Base-by-base conservation (phyloP, 2,888 invertebrate genomes). In the Cyaniris semiargus region DNA sequence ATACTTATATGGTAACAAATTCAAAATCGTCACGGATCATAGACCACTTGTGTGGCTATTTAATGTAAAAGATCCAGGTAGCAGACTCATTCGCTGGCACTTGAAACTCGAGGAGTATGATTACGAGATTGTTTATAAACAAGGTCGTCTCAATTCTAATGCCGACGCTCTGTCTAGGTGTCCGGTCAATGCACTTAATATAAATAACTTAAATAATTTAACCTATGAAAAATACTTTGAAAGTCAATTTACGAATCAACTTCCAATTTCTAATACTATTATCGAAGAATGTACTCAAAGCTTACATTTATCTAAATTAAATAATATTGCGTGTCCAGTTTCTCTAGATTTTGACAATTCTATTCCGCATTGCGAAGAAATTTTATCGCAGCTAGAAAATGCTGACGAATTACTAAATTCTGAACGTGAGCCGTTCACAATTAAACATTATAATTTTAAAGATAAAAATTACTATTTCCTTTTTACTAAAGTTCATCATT, bases 111-210 rank as follows among this genome's bases (percentile, higher is more conserved):
- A 34, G 66, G 81, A 81, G 60, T 81, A 70, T 38, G 78, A 81
- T 3, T 81, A 80, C 56, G 79, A 81, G n/a, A 80, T 81, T 56
- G 58, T 58, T 58, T 58, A 58, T 21, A 58, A 78, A 76, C 78
- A 79, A 71, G 81, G 80, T 21, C 79, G 79, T 79, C 10, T 78
- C 2, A 80, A 80, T 34, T 27, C 75, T 10, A 60, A 27, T 31
- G 83, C 83, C 1, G 83, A 84, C 58, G 83, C 83, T 7, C 80
- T 83, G 3, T 83, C 81, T 56, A 38, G 76, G 60, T n/a, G n/a
- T n/a, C n/a, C n/a, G n/a, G n/a, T n/a, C n/a, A n/a, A n/a, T n/a
- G n/a, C n/a, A n/a, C n/a, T n/a, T n/a, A n/a, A n/a, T n/a, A n/a
- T n/a, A n/a, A n/a, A n/a, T n/a, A n/a, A n/a, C n/a, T n/a, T n/a